A percentile compares a stretch with the other conserved stretches of the same genome.
Conservation (phyloP, 2,113 vertebrate species). For the Lagenorhynchus albirostris region DNA sequence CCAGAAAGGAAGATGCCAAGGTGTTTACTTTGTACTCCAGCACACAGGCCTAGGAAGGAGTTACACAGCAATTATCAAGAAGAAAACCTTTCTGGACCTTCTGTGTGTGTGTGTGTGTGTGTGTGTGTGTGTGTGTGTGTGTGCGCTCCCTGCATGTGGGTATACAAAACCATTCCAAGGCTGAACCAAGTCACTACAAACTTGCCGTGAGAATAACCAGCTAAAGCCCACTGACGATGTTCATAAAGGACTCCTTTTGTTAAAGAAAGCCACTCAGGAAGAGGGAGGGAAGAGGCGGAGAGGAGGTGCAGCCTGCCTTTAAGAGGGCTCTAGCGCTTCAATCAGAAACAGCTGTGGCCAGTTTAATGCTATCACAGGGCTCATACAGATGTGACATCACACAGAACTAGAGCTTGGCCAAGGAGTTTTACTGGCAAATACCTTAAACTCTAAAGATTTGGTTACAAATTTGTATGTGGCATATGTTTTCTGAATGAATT, state of each 20-base stretch:
- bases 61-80: not conserved
- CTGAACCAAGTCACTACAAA: not conserved
- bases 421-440: constrained; percentile 77
- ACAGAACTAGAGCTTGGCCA: constrained; percentile 73
- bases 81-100: not conserved
- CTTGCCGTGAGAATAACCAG: not conserved
- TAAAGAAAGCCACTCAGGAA: not conserved
- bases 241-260: constrained; percentile 54
- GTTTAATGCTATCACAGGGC: constrained; percentile 77
- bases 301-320: constrained; percentile 41
- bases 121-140: no score
- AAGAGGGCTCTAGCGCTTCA: constrained; percentile 58
- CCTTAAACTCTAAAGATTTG: constrained; percentile 75
- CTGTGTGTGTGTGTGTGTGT: no score
- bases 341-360: constrained; percentile 79
- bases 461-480: constrained; percentile 75
- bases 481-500: constrained; percentile 70
- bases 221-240: not conserved
- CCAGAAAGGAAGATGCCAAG: constrained; percentile 35
- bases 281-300: not conserved
- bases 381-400: constrained; percentile 78
- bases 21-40: not conserved
- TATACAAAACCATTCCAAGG: not conserved
- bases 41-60: not conserved
- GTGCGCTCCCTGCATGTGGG: not conserved